Conservation (phyloP, 2,888 invertebrate species). For the Synanthedon formicaeformis region DNA sequence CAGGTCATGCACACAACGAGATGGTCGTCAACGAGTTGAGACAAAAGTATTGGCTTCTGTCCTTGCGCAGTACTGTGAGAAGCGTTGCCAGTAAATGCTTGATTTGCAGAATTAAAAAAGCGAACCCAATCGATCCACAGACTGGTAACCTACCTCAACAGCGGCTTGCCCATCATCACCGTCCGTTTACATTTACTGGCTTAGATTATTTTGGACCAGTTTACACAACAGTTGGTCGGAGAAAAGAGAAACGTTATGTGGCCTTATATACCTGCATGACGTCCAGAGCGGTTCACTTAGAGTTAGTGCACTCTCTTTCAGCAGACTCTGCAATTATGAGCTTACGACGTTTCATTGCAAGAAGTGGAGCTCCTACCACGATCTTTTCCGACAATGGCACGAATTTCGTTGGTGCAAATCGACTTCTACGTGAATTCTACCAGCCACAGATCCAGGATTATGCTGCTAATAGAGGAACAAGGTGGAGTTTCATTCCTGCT, state of each 20-base stretch:
- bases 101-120: no score
- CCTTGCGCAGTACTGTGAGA: no score
- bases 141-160: neutral
- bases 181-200: neutral
- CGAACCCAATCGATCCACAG: no score
- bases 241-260: neutral
- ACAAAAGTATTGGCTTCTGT: no score
- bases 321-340: neutral
- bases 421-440: neutral
- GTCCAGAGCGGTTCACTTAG: neutral
- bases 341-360: neutral
- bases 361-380: neutral
- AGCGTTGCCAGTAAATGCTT: no score
- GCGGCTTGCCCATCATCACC: no score
- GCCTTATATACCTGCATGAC: neutral
- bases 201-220: neutral
- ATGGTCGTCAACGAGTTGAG: no score
- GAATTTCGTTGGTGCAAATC: neutral
- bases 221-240: neutral
- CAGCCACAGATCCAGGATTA: neutral
- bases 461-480: no score
- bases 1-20: no score
- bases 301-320: neutral
- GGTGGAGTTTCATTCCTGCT: neutral
- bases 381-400: neutral